Evolutionary conservation across 2,113 vertebrate genomes (phyloP), one percentile per base, ranked within the genome.

Genomic region (Pelusios castaneus): DNA sequence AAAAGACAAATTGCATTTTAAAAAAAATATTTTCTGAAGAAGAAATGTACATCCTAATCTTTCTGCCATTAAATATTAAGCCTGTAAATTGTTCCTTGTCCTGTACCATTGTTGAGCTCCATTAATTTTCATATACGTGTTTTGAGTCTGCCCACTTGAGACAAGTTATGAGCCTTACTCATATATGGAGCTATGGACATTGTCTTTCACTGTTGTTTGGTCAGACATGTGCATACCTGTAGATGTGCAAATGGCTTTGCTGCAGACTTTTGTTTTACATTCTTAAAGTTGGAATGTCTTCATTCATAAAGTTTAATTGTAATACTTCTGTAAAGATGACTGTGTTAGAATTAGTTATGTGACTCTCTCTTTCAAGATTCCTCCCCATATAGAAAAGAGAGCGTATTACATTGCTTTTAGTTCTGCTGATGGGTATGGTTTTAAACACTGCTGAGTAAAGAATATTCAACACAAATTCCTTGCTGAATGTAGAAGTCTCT

Each of bases 1-100:
- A 91, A 92, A 91, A 85, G 29, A 70, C 88, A 77, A 92, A 95
- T 92, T 90, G 92, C 29, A 4, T 3, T 75, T 76, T 47, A 47
- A 47, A 47, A 91, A 92, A 89, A 52, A 19, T 4, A 17, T 52
- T 52, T 22, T 9, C 19, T 70, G 63, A 70, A 70, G 19, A 21
- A 55, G 43, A 76, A n/a, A 77, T 38, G 41, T 79, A 47, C 49
- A 56, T 93, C 92, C 91, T 91, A 80, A 77, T 90, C 27, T 31
- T 92, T 87, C 47, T 3, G 0, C 0, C 3, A 21, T 83, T 91
- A 89, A 95, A 10, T 88, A 52, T 52, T 79, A 92, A 41, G 70
- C 89, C 67, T 58, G 1, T 82, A 88, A 95, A 60, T 77, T 2
- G 1, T 90, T 94, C 49, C 76, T 47, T 11, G 2, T 34, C 5